A percentile compares a stretch with the other conserved stretches of the same genome.
These are phyloP conservation scores for Cartodere bifasciata DNA, from an alignment of 2,888 invertebrate species.

Conservation along the genomic window DNA sequence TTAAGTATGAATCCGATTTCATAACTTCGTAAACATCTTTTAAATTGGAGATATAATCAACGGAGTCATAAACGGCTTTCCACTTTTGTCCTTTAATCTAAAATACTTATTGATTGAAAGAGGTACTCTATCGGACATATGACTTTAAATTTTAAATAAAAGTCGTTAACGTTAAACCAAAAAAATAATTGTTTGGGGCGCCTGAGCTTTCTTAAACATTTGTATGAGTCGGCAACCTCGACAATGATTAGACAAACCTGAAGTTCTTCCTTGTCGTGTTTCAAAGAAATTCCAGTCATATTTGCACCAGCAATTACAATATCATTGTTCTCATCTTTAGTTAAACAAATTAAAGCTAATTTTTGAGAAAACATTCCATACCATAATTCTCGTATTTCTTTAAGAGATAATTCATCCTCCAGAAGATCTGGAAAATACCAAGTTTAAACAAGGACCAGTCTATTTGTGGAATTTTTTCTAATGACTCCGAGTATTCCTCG, in stretches of 20 bases:
- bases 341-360: slow-evolving; percentile 28
- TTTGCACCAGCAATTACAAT: slow-evolving; percentile 31
- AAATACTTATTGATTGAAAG: slow-evolving; percentile 10
- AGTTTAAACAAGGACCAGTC: too few species aligned
- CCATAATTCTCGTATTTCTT: slow-evolving; percentile 12
- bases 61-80: slow-evolving; percentile 9
- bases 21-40: slow-evolving; percentile 19
- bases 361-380: slow-evolving; percentile 22
- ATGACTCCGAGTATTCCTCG: neutral
- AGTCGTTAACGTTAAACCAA: too few species aligned
- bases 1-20: slow-evolving; percentile 23
- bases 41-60: slow-evolving; percentile 13
- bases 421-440: slow-evolving; percentile 6
- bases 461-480: too few species aligned
- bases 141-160: too few species aligned
- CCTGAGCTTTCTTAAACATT: neutral
- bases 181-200: too few species aligned
- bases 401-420: slow-evolving; percentile 5
- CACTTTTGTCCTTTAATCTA: slow-evolving; percentile 10
- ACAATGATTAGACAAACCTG: too few species aligned
- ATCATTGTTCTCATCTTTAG: slow-evolving; percentile 25
- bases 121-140: neutral
- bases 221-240: neutral
- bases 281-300: slow-evolving; percentile 17
- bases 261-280: slow-evolving; percentile 8